Conservation (phyloP, 2,888 invertebrate genomes). For the Zygaena filipendulae region DNA sequence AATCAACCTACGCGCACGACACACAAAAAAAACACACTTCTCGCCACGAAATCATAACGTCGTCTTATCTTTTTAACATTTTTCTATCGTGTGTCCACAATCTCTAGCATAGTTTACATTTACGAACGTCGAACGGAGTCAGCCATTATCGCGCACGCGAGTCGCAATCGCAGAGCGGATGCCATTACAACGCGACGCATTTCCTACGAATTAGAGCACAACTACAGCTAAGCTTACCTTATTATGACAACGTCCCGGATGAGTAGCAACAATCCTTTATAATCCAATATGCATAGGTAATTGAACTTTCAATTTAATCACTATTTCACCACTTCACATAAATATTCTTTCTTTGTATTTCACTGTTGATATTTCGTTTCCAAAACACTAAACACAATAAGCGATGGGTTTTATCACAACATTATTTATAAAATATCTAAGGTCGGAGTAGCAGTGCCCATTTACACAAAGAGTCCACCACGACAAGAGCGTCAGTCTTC, state of each 20-base stretch:
- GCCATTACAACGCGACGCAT: conserved; percentile 58
- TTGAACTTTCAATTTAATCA: conserved; percentile 27
- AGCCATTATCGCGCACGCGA: conserved; percentile 66
- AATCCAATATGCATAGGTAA: conserved; percentile 47
- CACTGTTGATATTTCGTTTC: conserved; percentile 41
- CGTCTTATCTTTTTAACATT: too few relatives aligned
- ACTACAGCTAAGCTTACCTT: conserved; percentile 40
- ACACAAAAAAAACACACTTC: conserved; percentile 16
- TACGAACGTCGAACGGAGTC: conserved; percentile 34
- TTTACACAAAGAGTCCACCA: conserved; percentile 51
- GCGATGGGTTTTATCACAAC: conserved; percentile 51
- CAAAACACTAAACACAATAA: conserved; percentile 55
- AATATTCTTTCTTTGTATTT: conserved; percentile 37
- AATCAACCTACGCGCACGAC: conserved; percentile 36
- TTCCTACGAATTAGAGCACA: conserved; percentile 21
- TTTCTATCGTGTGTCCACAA: too few relatives aligned
- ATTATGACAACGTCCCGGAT: conserved; percentile 34
- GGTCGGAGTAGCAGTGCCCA: conserved; percentile 51
- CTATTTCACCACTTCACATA: conserved; percentile 58
- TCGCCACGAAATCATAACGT: too few relatives aligned
- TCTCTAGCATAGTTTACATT: not conserved
- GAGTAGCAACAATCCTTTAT: conserved; percentile 49
- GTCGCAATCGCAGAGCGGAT: conserved; percentile 66
- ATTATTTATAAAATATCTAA: conserved; percentile 48
- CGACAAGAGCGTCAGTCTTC: conserved; percentile 65